Percentiles rank a stretch among this genome's conserved stretches.
Evolutionary conservation across 2,113 vertebrate genomes (phyloP).

Genomic region (Anarrhichthys ocellatus): DNA sequence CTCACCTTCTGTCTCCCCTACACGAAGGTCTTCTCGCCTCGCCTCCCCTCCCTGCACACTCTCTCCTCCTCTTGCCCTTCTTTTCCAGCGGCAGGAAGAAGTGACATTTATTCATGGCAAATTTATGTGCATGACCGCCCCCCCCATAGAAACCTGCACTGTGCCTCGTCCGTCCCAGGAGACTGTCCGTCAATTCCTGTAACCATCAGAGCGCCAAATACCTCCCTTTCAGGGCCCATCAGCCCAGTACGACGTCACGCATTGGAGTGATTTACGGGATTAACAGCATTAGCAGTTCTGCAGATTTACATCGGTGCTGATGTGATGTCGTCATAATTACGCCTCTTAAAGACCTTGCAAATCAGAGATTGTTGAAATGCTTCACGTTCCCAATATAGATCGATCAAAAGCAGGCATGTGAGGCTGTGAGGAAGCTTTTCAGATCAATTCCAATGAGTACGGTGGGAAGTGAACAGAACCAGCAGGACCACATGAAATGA

Average conservation of each 20-base stretch:
- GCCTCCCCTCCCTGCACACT: conserved; percentile 30
- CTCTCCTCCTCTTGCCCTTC: conserved; percentile 62
- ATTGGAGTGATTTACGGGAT: conserved; percentile 71
- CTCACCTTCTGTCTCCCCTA: conserved; percentile 76
- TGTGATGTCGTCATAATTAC: conserved; percentile 68
- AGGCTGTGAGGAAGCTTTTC: conserved; percentile 32
- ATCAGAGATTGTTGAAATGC: conserved; percentile 34
- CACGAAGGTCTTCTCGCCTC: conserved; percentile 59
- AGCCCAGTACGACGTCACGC: conserved; percentile 35
- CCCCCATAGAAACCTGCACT: conserved; percentile 70
- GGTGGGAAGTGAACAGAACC: conserved; percentile 15
- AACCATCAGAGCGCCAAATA: conserved; percentile 76
- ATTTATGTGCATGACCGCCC: conserved; percentile 80
- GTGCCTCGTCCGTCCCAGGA: conserved; percentile 69
- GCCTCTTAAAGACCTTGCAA: conserved; percentile 31
- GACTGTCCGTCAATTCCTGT: conserved; percentile 79
- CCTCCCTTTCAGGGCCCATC: conserved; percentile 71
- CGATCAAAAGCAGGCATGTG: background rate
- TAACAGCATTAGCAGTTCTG: conserved; percentile 63
- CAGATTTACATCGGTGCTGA: conserved; percentile 66
- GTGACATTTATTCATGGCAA: conserved; percentile 83
- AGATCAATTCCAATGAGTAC: conserved; percentile 11
- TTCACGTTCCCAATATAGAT: conserved; percentile 21
- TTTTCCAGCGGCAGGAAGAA: conserved; percentile 71
- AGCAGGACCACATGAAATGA: background rate